Evolutionary conservation across 2,113 vertebrate genomes (phyloP), one percentile per base, ranked within the genome.

Genomic region (Chaetops frenatus): DNA sequence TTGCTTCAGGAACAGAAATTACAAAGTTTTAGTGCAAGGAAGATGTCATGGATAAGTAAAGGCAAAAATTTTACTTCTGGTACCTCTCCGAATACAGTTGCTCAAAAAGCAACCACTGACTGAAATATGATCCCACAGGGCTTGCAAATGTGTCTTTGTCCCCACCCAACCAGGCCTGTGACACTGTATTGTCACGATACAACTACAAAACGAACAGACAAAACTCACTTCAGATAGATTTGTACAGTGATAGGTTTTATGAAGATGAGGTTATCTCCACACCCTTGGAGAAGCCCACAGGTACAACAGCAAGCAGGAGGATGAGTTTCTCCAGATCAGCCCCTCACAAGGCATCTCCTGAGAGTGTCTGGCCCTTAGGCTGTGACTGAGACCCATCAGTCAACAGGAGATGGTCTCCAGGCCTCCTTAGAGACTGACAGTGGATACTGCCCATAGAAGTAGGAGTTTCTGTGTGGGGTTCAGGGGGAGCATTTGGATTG

Each of bases 311-410:
- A 61, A 28, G 10, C 2, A 40, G 29, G 8, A 21, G 10, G 57
- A 38, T 2, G 10, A 48, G 5, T n/a, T 81, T 1, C 24, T 22
- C 31, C 47, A 28, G 3, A 7, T 8, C 0, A 0, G 3, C 1
- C 12, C 9, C 2, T 61, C 40, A 17, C 7, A 65, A 28, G 25
- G 48, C 9, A 40, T 5, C 44, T 22, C 58, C 36, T 35, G 17
- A 27, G 9, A 4, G 1, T 42, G 31, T 42, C 42, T 47, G n/a
- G 7, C 16, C 16, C 22, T 36, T 17, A 14, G 31, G 12, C n/a
- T 60, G 11, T 27, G 40, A 11, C 23, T 50, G 54, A 70, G 31
- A 22, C 22, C 22, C 53, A 25, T 24, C 25, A 23, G 23, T 5
- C 24, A 28, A 11, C 0, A 6, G 50, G 15, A 53, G 12, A 38